Evolutionary conservation across 2,888 invertebrate species (phyloP).

Genomic region (Plagodis pulveraria): DNA sequence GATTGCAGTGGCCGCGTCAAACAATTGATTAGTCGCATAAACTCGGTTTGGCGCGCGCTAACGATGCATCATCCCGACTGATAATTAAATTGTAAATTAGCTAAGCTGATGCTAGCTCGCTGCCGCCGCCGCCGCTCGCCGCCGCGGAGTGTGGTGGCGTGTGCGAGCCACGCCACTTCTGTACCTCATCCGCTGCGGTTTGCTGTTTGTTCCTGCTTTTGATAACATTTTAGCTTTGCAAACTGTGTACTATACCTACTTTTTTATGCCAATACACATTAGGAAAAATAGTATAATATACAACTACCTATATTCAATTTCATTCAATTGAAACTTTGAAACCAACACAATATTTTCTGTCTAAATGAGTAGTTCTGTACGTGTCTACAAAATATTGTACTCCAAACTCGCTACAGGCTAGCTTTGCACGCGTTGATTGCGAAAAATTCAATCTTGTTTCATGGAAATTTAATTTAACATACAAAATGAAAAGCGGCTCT

Average conservation of each 20-base stretch:
- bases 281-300: not conserved
- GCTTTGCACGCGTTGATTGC: conserved; percentile 76
- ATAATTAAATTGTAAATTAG: conserved; percentile 85
- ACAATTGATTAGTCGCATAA: conserved; percentile 85
- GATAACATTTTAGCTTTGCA: conserved; percentile 34
- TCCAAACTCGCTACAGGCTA: conserved; percentile 59
- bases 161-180: conserved; percentile 31
- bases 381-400: conserved; percentile 39
- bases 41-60: conserved; percentile 84
- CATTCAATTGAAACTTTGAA: not conserved
- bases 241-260: not conserved
- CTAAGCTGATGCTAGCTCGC: conserved; percentile 77
- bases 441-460: conserved; percentile 85
- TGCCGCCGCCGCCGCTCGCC: conserved; percentile 47
- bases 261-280: not conserved
- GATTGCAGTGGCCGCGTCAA: conserved; percentile 83
- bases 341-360: not conserved
- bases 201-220: conserved; percentile 47
- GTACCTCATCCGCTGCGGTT: conserved; percentile 40
- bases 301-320: too few species aligned
- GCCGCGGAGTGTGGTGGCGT: conserved; percentile 51
- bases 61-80: conserved; percentile 83
- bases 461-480: conserved; percentile 85
- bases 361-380: conserved; percentile 9
- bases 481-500: conserved; percentile 81